These are phyloP conservation scores for Drosophila ogumai DNA, from an alignment of 1,140 invertebrate genomes.

Conservation along the genomic window DNA sequence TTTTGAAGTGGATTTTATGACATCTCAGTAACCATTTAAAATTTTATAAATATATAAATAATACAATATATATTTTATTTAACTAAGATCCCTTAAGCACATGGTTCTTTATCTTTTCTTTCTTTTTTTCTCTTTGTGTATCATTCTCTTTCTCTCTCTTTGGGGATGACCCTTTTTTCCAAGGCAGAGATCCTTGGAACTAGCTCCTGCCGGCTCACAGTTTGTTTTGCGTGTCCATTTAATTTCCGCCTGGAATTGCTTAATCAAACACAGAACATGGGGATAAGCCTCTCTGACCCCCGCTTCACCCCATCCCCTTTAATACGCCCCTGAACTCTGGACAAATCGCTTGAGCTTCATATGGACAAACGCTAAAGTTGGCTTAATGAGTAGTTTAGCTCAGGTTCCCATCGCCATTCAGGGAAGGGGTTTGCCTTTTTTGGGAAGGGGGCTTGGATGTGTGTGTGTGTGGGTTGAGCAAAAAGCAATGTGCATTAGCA, in stretches of 20 bases:
- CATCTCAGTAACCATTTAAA: not conserved
- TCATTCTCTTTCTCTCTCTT: no score
- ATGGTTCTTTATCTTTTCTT: no score
- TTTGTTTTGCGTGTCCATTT: slow-evolving; percentile 83
- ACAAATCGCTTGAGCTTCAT: slow-evolving; percentile 57
- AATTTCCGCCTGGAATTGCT: slow-evolving; percentile 82
- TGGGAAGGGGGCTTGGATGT: not conserved
- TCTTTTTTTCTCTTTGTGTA: not conserved
- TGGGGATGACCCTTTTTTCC: slow-evolving; percentile 62
- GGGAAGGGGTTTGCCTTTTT: not conserved
- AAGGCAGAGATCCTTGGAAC: slow-evolving; percentile 22
- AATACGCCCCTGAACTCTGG: slow-evolving; percentile 8
- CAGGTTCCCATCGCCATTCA: slow-evolving; percentile 31
- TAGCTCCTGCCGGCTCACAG: slow-evolving; percentile 32
- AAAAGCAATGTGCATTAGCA: slow-evolving; percentile 72
- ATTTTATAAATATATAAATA: not conserved
- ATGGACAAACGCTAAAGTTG: slow-evolving; percentile 49
- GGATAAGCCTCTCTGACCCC: slow-evolving; percentile 34
- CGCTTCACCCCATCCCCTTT: not conserved
- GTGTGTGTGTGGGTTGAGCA: slow-evolving; percentile 42
- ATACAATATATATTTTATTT: not conserved
- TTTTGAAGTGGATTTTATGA: not conserved
- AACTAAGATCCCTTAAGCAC: not conserved
- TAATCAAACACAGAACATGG: slow-evolving; percentile 73
- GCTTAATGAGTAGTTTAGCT: slow-evolving; percentile 74